Conservation (phyloP, 92 coral and sea anemone species). For the Heteractis magnifica region DNA sequence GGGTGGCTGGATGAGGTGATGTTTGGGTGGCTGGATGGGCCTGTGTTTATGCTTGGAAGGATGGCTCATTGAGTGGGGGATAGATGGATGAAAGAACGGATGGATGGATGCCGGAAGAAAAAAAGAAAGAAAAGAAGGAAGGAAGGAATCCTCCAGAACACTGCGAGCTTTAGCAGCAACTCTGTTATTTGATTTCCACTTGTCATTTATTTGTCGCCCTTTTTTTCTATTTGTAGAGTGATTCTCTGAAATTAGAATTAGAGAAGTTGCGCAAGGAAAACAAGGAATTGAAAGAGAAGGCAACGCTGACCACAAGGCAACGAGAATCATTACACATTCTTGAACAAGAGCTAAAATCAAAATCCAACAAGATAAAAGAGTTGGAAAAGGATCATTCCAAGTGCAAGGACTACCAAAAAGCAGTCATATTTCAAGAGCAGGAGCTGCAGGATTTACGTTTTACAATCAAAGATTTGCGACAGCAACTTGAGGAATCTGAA, state of each 20-base stretch:
- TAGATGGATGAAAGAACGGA: no score
- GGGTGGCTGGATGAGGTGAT: no score
- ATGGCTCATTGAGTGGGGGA: no score
- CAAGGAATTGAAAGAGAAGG: constrained; percentile 54
- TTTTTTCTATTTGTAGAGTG: constrained; percentile 23
- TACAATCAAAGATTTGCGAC: constrained; percentile 54
- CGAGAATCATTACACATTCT: constrained; percentile 66
- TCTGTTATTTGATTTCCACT: neutral
- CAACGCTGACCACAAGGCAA: constrained; percentile 42
- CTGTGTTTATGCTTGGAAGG: no score
- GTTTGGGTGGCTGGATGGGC: no score
- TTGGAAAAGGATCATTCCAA: constrained; percentile 68
- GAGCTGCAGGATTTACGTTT: constrained; percentile 58
- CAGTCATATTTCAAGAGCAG: constrained; percentile 72
- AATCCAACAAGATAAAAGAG: constrained; percentile 58
- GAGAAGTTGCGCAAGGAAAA: constrained; percentile 70
- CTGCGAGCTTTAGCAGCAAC: no score
- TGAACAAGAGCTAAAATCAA: constrained; percentile 72
- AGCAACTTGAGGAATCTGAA: constrained; percentile 82
- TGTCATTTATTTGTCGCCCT: no score
- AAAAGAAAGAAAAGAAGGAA: no score
- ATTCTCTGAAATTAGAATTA: constrained; percentile 52
- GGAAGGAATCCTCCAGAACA: no score
- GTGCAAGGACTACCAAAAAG: constrained; percentile 76
- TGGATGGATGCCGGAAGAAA: no score